Evolutionary conservation across 2,888 invertebrate species (phyloP), one percentile per base, ranked within the genome.

Genomic region (Thera obeliscata): DNA sequence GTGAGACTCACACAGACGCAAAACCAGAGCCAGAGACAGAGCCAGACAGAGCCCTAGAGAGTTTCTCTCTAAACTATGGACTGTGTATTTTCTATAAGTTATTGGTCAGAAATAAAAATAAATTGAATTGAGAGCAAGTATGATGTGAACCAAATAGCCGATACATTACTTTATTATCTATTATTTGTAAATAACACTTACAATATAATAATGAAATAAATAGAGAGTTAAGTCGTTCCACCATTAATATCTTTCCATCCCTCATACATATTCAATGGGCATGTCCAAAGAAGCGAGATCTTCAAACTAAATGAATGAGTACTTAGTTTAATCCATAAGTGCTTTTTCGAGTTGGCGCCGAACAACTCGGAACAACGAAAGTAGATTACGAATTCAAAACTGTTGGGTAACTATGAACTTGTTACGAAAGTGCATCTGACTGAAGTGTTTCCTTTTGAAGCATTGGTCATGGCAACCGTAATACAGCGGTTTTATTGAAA

Each of bases 361-460:
- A 9, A 54, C 64, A 54, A 54, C 58, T 58, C 22, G 35, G 58
- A 46, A 64, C 60, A 12, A 50, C 7, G n/a, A 12, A 64, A 64
- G 64, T 54, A 57, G 57, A 64, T 63, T 63, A 63, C 56, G 63
- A 52, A 64, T 57, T 64, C 63, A 57, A 57, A 50, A 50, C 50
- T 50, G 50, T 38, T 38, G 38, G 50, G 50, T 9, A 57, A 57
- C 56, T 46, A 57, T 43, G 50, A 64, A 57, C 63, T 63, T 52
- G 63, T 46, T 55, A 33, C 57, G 1, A 56, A 56, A 38, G 33
- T 61, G 41, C 50, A 43, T 22, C 35, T 61, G 11, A 41, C 35
- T 61, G 5, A 52, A 49, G 59, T 7, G 8, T 22, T 48, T 11
- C 11, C 5, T 35, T 2, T 1, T 2, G 9, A 2, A 46, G 43